These are phyloP conservation scores for Rhabdomys pumilio DNA, from an alignment of 2,797 vertebrate genomes.

Conservation along the genomic window DNA sequence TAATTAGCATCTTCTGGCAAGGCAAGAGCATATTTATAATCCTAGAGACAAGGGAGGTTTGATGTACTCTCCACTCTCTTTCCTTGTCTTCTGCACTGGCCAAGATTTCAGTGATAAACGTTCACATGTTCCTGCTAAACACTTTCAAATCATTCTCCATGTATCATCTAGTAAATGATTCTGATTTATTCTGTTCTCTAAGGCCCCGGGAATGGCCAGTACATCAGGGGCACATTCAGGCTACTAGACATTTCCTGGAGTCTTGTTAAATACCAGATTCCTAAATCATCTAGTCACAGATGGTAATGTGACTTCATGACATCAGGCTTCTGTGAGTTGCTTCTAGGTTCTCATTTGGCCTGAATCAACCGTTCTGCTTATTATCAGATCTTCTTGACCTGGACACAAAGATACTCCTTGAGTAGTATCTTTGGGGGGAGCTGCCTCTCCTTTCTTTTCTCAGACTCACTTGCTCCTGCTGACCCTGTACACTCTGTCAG, in stretches of 20 bases:
- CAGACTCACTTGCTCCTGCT: neutral
- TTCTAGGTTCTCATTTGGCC: neutral
- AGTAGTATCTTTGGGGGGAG: neutral
- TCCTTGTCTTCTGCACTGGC: neutral
- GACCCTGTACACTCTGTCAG: neutral
- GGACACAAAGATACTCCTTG: neutral
- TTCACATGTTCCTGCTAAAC: neutral
- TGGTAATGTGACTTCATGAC: neutral
- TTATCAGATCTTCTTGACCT: neutral
- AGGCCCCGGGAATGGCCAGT: neutral
- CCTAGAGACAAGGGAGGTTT: neutral
- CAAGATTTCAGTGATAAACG: neutral
- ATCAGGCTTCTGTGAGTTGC: neutral
- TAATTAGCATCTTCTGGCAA: neutral
- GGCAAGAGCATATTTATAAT: neutral
- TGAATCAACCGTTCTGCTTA: neutral
- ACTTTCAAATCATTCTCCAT: neutral
- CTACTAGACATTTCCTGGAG: neutral
- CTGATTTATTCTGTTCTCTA: constrained; percentile 19
- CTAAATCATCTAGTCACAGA: neutral
- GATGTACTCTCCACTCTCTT: neutral
- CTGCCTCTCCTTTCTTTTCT: neutral
- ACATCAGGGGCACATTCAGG: neutral
- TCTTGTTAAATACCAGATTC: neutral
- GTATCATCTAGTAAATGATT: neutral